Conservation (phyloP, 2,113 vertebrate genomes). For the Trogon melanurus region DNA sequence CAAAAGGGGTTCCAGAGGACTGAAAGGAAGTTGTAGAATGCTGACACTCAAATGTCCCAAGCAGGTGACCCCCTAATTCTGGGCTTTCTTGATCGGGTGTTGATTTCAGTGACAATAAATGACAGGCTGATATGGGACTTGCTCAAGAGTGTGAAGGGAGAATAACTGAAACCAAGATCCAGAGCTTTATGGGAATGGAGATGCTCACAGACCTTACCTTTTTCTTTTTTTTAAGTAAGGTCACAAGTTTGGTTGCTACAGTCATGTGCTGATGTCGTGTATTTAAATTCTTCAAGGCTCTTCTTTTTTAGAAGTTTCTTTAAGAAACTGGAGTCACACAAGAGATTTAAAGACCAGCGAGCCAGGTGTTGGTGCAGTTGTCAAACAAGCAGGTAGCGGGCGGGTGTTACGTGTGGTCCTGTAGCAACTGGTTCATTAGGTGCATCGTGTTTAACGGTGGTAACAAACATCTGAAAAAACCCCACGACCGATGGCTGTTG, state of each 20-base stretch:
- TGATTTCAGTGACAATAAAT: background rate
- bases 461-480: background rate
- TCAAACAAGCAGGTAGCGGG: background rate
- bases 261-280: background rate
- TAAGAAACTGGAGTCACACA: background rate
- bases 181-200: background rate
- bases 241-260: background rate
- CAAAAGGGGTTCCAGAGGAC: background rate
- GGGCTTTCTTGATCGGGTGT: background rate
- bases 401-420: background rate
- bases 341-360: background rate
- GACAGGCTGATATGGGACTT: background rate
- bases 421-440: accelerated
- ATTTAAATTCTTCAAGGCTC: background rate
- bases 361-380: background rate
- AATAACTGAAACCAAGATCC: background rate
- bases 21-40: background rate
- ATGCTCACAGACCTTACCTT: background rate
- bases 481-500: background rate
- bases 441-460: background rate
- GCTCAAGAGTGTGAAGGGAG: background rate
- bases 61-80: background rate
- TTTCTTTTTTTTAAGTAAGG: background rate
- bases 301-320: background rate
- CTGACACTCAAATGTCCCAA: background rate